phyloP scores from a whole-genome alignment of 1,140 invertebrate species.

The Notospermus geniculatus region DNA sequence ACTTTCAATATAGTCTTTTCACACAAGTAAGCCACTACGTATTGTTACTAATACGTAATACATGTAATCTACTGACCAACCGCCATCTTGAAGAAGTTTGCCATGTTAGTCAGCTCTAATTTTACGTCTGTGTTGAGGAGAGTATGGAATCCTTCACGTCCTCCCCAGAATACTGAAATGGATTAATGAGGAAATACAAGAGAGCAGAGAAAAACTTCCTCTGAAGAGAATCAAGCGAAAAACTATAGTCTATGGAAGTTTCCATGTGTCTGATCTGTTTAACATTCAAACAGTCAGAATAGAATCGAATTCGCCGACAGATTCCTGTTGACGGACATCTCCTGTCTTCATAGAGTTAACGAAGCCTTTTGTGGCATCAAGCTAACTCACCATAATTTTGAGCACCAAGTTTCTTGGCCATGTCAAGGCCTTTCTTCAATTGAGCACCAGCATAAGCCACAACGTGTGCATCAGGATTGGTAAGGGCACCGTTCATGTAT shows the following conservation, averaged over 20 bases:
- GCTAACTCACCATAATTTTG: conserved; percentile 59
- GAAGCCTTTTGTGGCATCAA: not conserved
- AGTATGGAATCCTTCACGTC: conserved; percentile 63
- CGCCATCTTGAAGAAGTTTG: conserved; percentile 64
- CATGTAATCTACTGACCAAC: conserved; percentile 51
- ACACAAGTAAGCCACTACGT: no score
- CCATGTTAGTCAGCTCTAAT: conserved; percentile 64
- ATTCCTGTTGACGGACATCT: no score
- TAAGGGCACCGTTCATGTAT: conserved; percentile 64
- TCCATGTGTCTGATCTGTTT: no score
- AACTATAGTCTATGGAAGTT: no score
- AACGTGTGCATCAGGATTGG: conserved; percentile 62
- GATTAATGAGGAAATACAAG: no score
- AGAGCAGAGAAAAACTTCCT: no score
- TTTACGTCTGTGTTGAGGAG: conserved; percentile 64
- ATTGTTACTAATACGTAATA: no score
- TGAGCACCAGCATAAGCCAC: conserved; percentile 64
- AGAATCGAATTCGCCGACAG: no score
- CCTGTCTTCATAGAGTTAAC: no score
- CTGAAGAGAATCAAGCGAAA: no score
- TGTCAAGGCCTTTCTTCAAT: conserved; percentile 65
- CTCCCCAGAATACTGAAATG: conserved; percentile 61
- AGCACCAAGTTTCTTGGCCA: conserved; percentile 64
- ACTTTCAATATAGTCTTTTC: no score
- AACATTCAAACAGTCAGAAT: no score